Base-by-base conservation (phyloP, 2,113 vertebrate species). In the Antennarius striatus region DNA sequence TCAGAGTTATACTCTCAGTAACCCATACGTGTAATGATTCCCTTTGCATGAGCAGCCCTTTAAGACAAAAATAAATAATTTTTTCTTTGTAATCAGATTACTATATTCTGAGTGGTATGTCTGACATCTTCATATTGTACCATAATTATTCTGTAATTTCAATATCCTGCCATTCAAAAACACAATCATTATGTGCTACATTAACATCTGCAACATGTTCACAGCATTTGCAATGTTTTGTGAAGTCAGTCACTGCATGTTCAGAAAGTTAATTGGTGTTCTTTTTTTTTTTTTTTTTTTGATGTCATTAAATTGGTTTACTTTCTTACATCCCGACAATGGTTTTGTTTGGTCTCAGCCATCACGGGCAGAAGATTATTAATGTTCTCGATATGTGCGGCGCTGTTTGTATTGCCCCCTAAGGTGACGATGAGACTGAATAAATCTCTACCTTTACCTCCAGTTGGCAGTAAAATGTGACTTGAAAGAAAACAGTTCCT, bases 291-390 rank as follows among this genome's bases (percentile, higher is more conserved):
- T 22, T 22, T 36, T 36, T 4, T 85, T 80, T 79, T 73, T 12
- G 68, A 83, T 88, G 86, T 89, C 67, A 92, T 92, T 91, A 91
- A 91, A 91, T 90, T 88, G 86, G 61, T 86, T 90, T 87, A 89
- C 89, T 91, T 91, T 90, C 86, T 77, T 91, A 88, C 60, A 28
- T 62, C 47, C 6, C 3, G 42, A 36, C 32, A 36, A 36, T 71
- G 55, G 55, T 51, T 22, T 57, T 76, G 62, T 50, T 81, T 22
- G 75, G 63, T 70, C 56, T 78, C 49, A 49, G 32, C 32, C 32
- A 36, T 36, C 32, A 22, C 58, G 63, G 48, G 3, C 6, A 11
- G 10, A 17, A 40, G 42, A 14, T 51, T 42, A 42, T 80, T 51
- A 40, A 63, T 47, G 28, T 57, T 15, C 32, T 56, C 0, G 40